Evolutionary conservation across 2,113 vertebrate species (phyloP).

Genomic region (Podilymbus podiceps): DNA sequence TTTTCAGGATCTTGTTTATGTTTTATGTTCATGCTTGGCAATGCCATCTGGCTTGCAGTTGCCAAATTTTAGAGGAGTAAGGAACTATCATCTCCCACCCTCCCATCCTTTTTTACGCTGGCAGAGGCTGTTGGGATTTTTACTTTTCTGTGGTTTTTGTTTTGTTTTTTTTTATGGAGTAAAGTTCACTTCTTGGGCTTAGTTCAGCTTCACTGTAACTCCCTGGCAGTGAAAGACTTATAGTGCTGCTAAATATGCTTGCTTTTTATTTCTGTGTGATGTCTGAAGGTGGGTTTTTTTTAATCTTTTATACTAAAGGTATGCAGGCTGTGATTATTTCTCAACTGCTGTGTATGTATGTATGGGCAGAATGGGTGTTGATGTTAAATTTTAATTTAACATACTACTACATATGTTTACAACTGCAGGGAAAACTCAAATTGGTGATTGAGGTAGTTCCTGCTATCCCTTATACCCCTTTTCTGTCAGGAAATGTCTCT

Average conservation of each 20-base stretch:
- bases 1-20: neutral
- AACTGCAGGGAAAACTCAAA: neutral
- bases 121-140: neutral
- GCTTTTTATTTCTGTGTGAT: neutral
- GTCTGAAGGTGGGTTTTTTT: neutral
- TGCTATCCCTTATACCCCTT: neutral
- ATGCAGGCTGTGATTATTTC: neutral
- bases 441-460: neutral
- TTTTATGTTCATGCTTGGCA: neutral
- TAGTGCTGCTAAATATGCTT: neutral
- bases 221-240: neutral
- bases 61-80: neutral
- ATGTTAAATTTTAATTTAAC: neutral
- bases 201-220: neutral
- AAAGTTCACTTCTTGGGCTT: neutral
- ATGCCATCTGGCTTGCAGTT: neutral
- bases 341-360: neutral
- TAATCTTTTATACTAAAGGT: neutral
- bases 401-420: neutral
- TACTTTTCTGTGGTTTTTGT: neutral
- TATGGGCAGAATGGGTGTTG: neutral
- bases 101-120: neutral
- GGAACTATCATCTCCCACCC: neutral
- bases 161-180: neutral
- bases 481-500: neutral